phyloP scores from a whole-genome alignment of 2,113 vertebrate species.

The Menura novaehollandiae region DNA sequence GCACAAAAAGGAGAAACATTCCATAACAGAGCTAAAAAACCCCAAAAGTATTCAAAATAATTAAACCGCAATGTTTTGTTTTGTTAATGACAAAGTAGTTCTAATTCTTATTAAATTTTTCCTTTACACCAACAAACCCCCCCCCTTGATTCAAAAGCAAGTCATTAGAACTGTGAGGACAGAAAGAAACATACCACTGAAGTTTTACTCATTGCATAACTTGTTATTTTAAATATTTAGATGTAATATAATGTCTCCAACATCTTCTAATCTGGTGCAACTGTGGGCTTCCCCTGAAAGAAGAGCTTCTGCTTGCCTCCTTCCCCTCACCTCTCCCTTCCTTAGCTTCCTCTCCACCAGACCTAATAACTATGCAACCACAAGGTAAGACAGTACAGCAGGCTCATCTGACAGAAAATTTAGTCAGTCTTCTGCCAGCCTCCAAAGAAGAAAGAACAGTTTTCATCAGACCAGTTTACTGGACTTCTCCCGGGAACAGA shows the following conservation, averaged over 20 bases:
- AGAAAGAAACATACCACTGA: not conserved
- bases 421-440: not conserved
- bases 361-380: not conserved
- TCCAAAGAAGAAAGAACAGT: not conserved
- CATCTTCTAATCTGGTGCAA: not conserved
- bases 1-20: not conserved
- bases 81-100: not conserved
- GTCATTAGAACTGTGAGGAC: not conserved
- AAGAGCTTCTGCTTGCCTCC: not conserved
- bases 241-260: not conserved
- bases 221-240: not conserved
- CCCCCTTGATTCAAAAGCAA: not conserved
- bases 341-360: not conserved
- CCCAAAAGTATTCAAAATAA: not conserved
- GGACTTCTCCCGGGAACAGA: not conserved
- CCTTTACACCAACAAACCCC: not conserved
- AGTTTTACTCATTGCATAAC: not conserved
- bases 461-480: not conserved
- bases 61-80: not conserved
- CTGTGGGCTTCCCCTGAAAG: not conserved
- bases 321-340: not conserved
- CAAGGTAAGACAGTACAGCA: not conserved
- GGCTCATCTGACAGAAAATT: not conserved
- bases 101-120: not conserved
- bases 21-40: not conserved